Base-by-base conservation (phyloP, 2,113 vertebrate genomes). In the Peucedramus taeniatus region DNA sequence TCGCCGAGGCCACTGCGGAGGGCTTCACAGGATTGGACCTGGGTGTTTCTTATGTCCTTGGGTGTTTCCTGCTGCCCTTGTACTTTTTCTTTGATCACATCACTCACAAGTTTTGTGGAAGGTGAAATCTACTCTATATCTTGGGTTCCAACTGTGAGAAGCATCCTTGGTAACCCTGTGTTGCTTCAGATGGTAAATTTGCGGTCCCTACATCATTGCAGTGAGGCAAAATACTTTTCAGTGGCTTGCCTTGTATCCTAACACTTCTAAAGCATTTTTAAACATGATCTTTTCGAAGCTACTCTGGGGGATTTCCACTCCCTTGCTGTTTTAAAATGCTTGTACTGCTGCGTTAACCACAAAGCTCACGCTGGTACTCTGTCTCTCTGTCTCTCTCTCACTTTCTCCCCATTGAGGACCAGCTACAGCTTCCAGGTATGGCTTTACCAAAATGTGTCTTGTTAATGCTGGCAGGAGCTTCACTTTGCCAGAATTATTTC, bases 301-400 rank as follows among this genome's bases (percentile, higher is more conserved):
- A 16, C 9, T 9, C 40, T 75, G 65, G 96, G 96, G 96, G 92
- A 96, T 96, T 97, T 97, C 96, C 96, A 42, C 92, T 89, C 88
- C 57, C 92, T 93, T 76, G 76, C 96, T 69, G 60, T 15, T 92
- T 95, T 94, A 96, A 94, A 96, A 70, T 60, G 64, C 88, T 87
- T 9, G 0, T 87, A 28, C 86, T 89, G 75, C 57, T 95, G 68
- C 61, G 89, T 76, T 84, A 96, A 97, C 96, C 96, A 94, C 96
- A 96, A 71, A 87, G 94, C 83, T 86, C 63, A 68, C 0, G 0
- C 76, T 86, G 63, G 40, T 31, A 22, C 90, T 15, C 37, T 51
- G 37, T 27, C 83, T 14, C 45, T 63, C 17, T 30, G 12, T 74
- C 45, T 30, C 16, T 83, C 65, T 92, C 65, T 79, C 88, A 45